Evolutionary conservation across 2,888 invertebrate genomes (phyloP).

Genomic region (Uropetala carovei): DNA sequence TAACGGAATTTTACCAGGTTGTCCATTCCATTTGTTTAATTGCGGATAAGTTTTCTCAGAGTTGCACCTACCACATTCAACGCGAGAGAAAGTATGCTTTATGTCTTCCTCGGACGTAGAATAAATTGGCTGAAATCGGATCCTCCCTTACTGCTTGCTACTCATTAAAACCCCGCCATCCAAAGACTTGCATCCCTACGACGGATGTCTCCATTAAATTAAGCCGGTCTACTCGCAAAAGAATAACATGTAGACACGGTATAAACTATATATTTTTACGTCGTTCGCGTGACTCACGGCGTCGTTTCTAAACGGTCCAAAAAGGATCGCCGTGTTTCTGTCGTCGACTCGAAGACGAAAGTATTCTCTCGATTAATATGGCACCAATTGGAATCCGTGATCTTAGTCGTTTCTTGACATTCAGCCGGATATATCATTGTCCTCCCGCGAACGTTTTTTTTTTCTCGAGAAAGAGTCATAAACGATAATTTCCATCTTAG

Average conservation of each 20-base stretch:
- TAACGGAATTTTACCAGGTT: neutral
- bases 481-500: too few species aligned
- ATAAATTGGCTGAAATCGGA: constrained; percentile 29
- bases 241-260: neutral
- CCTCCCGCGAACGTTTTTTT: too few species aligned
- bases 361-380: neutral
- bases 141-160: neutral
- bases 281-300: neutral
- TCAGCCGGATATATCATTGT: too few species aligned
- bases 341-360: neutral
- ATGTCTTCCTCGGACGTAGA: neutral
- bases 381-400: neutral
- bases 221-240: neutral
- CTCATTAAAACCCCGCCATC: constrained; percentile 10
- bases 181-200: neutral
- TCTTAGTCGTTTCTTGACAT: neutral
- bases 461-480: too few species aligned
- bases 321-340: constrained; percentile 3
- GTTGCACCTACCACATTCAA: neutral
- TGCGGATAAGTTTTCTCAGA: neutral
- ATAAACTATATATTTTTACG: constrained; percentile 18
- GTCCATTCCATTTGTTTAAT: neutral
- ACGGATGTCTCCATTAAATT: constrained; percentile 11
- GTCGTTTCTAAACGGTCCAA: neutral
- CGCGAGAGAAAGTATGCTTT: neutral